Evolutionary conservation across 2,888 invertebrate genomes (phyloP), one percentile per base, ranked within the genome.

Genomic region (Diaphora mendica): DNA sequence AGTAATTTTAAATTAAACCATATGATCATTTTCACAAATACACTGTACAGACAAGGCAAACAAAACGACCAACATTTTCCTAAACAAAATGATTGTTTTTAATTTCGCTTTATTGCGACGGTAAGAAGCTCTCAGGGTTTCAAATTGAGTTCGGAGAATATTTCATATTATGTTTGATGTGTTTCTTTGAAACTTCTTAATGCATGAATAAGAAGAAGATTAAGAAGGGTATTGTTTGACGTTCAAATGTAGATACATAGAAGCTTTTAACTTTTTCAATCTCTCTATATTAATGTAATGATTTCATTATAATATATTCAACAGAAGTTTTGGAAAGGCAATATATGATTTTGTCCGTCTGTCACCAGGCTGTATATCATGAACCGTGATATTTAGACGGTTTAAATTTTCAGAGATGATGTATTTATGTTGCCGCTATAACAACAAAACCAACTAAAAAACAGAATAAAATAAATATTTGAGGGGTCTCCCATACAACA

Each of bases 161-260:
- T 26, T 59, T 59, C n/a, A 26, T 59, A 59, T 26, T 26, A 59
- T 26, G 59, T 59, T 59, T 26, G n/a, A 26, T 26, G 59, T 59
- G 26, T 81, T 83, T 82, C 80, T 85, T 85, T 83, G 83, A 85
- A 78, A 79, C 75, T 69, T 68, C 33, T 55, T 82, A 79, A 81
- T 85, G 70, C 75, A 76, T 15, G 59, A 39, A 39, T 66, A 51
- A 66, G 42, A 30, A 48, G 26, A 67, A 67, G 44, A 30, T 44
- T 55, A 23, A 39, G 1, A n/a, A 26, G n/a, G 26, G n/a, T 55
- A 55, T n/a, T 51, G 1, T 51, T 51, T 55, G 9, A 55, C 20
- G 20, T 51, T 23, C 51, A n/a, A 55, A 55, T 23, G 51, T 55
- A n/a, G 51, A n/a, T 55, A 26, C 13, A 26, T 59, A 59, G n/a